These are phyloP conservation scores for Calyptomena viridis DNA, from an alignment of 2,113 vertebrate species.

Conservation along the genomic window DNA sequence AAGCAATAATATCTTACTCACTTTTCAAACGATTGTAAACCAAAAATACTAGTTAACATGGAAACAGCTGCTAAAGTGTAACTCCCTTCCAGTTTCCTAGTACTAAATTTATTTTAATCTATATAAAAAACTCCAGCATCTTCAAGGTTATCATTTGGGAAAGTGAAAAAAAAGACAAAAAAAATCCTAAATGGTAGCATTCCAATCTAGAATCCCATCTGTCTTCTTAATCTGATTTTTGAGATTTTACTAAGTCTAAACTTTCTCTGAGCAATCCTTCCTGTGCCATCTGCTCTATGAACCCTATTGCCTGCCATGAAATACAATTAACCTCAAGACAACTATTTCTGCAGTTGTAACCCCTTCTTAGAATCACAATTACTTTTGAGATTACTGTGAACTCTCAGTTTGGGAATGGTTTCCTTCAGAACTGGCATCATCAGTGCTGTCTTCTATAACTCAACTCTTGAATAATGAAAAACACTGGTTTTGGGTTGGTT, in stretches of 20 bases:
- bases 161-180: neutral
- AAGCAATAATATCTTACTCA: neutral
- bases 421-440: neutral
- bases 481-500: neutral
- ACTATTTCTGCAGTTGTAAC: neutral
- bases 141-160: slow-evolving; percentile 20
- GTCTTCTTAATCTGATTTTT: slow-evolving; percentile 44
- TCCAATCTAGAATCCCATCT: slow-evolving; percentile 41
- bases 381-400: neutral
- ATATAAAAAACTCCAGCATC: neutral
- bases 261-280: slow-evolving; percentile 43
- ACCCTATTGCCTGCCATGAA: neutral
- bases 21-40: neutral
- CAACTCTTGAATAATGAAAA: neutral
- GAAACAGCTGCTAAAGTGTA: neutral
- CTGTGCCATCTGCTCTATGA: slow-evolving; percentile 51
- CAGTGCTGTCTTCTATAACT: neutral
- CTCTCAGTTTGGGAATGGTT: neutral
- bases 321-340: neutral
- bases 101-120: slow-evolving; percentile 16
- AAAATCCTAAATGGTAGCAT: neutral
- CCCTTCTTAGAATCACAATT: neutral
- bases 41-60: neutral
- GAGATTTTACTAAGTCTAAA: slow-evolving; percentile 50
- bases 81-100: neutral